Percentiles rank a stretch among this genome's conserved stretches.
phyloP scores from a whole-genome alignment of 2,113 vertebrate species.

The Halichoerus grypus region DNA sequence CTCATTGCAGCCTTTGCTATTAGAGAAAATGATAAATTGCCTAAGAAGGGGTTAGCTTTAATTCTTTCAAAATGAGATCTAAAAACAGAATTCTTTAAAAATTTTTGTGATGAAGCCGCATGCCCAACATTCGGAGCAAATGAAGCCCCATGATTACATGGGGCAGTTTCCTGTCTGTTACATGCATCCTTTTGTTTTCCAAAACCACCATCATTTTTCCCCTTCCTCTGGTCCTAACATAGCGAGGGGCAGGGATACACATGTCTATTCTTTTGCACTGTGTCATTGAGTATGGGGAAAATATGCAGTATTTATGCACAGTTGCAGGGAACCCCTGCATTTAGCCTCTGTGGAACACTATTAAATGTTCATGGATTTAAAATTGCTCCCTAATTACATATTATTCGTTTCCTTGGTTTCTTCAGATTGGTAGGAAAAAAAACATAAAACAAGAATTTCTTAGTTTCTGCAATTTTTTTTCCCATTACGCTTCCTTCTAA shows the following conservation, averaged over 20 bases:
- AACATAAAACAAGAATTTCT: conserved; percentile 14
- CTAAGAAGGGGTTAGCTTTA: not conserved
- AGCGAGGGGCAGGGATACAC: not conserved
- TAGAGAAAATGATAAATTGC: conserved; percentile 41
- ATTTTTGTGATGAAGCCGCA: not conserved
- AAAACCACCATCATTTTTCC: conserved; percentile 7
- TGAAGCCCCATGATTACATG: not conserved
- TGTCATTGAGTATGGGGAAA: not conserved
- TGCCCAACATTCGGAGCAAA: not conserved
- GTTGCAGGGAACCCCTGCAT: not conserved
- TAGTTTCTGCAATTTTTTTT: conserved; percentile 50
- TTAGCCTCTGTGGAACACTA: not conserved
- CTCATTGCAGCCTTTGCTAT: not conserved
- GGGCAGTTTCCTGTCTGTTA: not conserved
- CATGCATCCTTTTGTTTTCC: not conserved
- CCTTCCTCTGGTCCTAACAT: conserved; percentile 17
- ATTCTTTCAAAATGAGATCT: not conserved
- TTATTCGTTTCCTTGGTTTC: not conserved
- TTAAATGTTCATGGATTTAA: conserved; percentile 48
- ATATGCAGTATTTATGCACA: not conserved
- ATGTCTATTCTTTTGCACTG: not conserved
- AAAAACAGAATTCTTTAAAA: conserved; percentile 35
- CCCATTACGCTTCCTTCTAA: conserved; percentile 33
- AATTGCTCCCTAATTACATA: not conserved
- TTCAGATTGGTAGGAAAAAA: not conserved